These are phyloP conservation scores for Ophraella communa DNA, from an alignment of 2,888 invertebrate species.

Conservation along the genomic window DNA sequence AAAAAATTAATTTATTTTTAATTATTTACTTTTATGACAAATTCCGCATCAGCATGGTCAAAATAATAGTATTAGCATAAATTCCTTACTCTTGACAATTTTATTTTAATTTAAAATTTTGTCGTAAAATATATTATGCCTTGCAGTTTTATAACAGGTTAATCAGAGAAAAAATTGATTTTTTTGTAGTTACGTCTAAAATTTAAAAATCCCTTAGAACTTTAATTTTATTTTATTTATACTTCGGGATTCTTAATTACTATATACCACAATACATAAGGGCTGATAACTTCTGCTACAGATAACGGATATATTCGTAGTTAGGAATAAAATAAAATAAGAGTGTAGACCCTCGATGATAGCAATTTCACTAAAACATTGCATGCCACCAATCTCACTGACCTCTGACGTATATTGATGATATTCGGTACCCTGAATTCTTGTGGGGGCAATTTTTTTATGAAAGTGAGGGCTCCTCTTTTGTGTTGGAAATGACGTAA, in stretches of 20 bases:
- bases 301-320: not conserved
- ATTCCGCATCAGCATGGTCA: no score
- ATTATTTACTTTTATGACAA: no score
- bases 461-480: not conserved
- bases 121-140: not conserved
- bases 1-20: no score
- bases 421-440: not conserved
- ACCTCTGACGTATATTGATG: constrained; percentile 1
- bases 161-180: not conserved
- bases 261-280: not conserved
- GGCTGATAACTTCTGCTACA: not conserved
- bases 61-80: no score
- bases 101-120: not conserved
- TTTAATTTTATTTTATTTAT: not conserved
- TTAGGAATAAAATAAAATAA: not conserved
- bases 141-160: not conserved
- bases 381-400: not conserved
- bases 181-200: not conserved
- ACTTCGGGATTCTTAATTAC: constrained; percentile 5
- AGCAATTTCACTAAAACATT: not conserved
- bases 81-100: no score
- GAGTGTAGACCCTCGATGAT: not conserved
- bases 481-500: not conserved
- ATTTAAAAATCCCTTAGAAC: not conserved
- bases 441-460: not conserved